Conservation (phyloP, 2,113 vertebrate genomes). For the Procavia capensis region DNA sequence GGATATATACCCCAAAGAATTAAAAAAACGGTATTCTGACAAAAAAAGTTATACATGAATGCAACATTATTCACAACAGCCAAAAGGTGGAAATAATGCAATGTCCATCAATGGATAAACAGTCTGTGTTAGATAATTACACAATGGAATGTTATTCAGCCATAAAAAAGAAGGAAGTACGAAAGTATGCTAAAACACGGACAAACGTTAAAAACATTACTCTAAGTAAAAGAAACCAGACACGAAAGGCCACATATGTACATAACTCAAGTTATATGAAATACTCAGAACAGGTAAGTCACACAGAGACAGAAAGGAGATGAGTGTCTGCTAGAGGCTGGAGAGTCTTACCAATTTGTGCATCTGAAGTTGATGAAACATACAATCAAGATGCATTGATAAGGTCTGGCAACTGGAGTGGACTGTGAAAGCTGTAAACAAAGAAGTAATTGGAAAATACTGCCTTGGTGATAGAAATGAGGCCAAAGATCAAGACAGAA, state of each 20-base stretch:
- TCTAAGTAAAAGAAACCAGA: not conserved
- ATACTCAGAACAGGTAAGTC: slow-evolving; percentile 17
- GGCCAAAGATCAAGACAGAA: too few relatives aligned
- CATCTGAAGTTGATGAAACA: too few relatives aligned
- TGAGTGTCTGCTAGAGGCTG: not conserved
- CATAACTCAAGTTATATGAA: not conserved
- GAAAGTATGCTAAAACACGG: not conserved
- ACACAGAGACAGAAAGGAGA: not conserved
- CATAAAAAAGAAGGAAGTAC: not conserved
- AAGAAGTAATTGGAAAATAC: not conserved
- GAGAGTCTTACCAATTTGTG: not conserved
- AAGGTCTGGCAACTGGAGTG: too few relatives aligned
- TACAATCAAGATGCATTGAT: too few relatives aligned
- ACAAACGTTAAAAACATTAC: slow-evolving; percentile 8
- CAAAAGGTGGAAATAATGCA: slow-evolving; percentile 20
- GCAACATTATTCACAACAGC: not conserved
- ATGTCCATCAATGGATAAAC: not conserved
- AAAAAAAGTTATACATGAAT: not conserved
- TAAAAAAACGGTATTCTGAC: slow-evolving; percentile 2
- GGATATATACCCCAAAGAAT: not conserved
- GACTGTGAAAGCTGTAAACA: not conserved
- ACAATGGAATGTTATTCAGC: not conserved
- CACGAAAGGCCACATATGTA: not conserved
- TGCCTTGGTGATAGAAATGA: too few relatives aligned
- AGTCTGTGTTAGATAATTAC: not conserved